A percentile compares a stretch with the other conserved stretches of the same genome.
phyloP scores from a whole-genome alignment of 2,797 vertebrate species.

The Phrynocephalus forsythii region DNA sequence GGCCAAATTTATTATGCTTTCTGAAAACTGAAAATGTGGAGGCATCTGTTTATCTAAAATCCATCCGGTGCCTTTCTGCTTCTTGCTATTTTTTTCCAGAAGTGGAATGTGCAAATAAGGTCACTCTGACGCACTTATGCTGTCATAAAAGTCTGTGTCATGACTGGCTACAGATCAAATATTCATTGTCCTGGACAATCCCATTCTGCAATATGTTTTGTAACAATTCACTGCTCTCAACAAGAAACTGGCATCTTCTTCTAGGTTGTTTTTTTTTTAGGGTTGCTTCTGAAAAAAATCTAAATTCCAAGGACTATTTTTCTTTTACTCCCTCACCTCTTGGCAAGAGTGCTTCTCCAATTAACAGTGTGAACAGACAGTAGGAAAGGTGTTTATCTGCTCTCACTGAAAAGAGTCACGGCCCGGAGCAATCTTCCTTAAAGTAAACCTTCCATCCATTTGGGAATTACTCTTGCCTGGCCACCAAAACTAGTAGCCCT shows the following conservation, averaged over 20 bases:
- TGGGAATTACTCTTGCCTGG: no score
- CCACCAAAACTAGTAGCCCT: no score
- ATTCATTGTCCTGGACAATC: conserved; percentile 30
- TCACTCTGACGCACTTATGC: conserved; percentile 32
- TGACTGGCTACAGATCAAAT: conserved; percentile 31
- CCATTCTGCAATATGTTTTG: conserved; percentile 53
- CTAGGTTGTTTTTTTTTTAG: not conserved
- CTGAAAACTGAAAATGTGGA: not conserved
- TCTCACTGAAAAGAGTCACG: no score
- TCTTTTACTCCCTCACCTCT: conserved; percentile 6
- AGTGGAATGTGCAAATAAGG: conserved; percentile 31
- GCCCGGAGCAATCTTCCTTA: no score
- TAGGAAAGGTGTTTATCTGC: no score
- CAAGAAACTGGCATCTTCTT: conserved; percentile 35
- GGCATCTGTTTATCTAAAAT: conserved; percentile 26
- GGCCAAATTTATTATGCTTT: conserved; percentile 25
- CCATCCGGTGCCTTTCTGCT: conserved; percentile 4
- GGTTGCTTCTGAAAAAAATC: conserved; percentile 44
- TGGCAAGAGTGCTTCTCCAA: conserved; percentile 44
- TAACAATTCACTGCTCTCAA: conserved; percentile 33
- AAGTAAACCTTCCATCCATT: no score
- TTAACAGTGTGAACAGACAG: not conserved
- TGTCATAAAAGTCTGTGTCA: conserved; percentile 26
- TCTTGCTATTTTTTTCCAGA: conserved; percentile 27
- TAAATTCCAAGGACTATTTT: conserved; percentile 51